Evolutionary conservation across 2,113 vertebrate species (phyloP).

Genomic region (Perca fluviatilis): DNA sequence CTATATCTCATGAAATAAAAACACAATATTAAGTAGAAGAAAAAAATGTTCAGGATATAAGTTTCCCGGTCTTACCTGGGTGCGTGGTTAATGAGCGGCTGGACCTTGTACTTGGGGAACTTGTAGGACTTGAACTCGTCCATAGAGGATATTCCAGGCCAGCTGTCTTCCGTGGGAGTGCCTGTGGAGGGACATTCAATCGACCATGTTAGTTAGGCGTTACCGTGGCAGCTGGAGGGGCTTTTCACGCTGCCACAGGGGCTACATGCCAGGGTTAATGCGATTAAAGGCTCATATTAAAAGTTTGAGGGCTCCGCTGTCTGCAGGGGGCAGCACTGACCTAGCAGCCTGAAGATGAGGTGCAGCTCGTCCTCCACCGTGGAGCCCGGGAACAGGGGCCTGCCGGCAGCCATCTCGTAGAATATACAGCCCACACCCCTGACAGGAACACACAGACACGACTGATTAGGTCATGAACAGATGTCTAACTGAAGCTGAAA

Average conservation of each 20-base stretch:
- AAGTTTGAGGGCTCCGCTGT: background rate
- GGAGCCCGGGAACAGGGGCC: conserved; percentile 95
- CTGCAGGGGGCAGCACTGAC: conserved; percentile 85
- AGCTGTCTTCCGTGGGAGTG: conserved; percentile 94
- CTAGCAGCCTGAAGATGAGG: conserved; percentile 95
- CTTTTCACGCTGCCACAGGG: conserved; percentile 46
- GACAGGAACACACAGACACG: conserved; percentile 30
- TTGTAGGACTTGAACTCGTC: conserved; percentile 96
- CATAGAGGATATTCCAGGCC: conserved; percentile 93
- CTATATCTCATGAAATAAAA: background rate
- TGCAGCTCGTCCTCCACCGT: conserved; percentile 97
- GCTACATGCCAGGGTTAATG: conserved; percentile 65
- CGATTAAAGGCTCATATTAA: conserved; percentile 54
- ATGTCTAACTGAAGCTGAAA: background rate
- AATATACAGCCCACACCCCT: conserved; percentile 98
- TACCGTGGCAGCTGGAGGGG: conserved; percentile 56
- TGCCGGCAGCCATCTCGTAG: conserved; percentile 97
- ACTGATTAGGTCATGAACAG: background rate
- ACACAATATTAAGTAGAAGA: background rate
- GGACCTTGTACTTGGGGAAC: conserved; percentile 94
- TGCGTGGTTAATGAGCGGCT: conserved; percentile 94
- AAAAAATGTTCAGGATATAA: background rate
- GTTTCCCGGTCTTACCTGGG: conserved; percentile 89
- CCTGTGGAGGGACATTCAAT: conserved; percentile 82
- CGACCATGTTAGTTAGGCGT: conserved; percentile 34